A percentile compares a stretch with the other conserved stretches of the same genome.
Conservation (phyloP, 2,113 vertebrate genomes). For the Hypanus sabinus region DNA sequence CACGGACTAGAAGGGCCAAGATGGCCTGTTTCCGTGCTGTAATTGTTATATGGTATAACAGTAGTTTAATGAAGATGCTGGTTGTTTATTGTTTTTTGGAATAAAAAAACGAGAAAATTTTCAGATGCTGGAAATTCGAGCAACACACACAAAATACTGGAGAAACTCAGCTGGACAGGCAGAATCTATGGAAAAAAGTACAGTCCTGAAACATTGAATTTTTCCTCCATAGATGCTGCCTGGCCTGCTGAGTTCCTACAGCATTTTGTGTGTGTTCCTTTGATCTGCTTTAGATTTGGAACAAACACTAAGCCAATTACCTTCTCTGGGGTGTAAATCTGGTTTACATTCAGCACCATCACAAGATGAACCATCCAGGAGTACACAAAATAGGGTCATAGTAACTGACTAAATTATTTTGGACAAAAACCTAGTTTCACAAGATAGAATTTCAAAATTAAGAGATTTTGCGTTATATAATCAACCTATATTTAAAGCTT, state of each 20-base stretch:
- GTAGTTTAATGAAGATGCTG: not conserved
- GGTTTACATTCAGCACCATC: not conserved
- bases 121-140: no score
- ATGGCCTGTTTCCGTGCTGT: no score
- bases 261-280: no score
- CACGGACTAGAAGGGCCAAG: no score
- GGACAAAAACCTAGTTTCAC: not conserved
- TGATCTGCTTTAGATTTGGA: not conserved
- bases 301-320: not conserved
- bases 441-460: not conserved
- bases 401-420: not conserved
- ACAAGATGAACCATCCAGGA: not conserved
- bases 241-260: no score
- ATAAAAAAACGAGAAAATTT: not conserved
- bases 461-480: not conserved
- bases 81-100: not conserved
- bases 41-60: no score
- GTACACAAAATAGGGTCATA: not conserved
- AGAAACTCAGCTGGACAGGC: no score
- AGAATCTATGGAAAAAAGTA: no score
- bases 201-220: no score
- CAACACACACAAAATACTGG: no score
- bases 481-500: not conserved
- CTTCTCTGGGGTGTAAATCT: not conserved
- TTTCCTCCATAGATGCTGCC: no score